A percentile compares a stretch with the other conserved stretches of the same genome.
Conservation (phyloP, 2,888 invertebrate species). For the Hypomecis punctinalis region DNA sequence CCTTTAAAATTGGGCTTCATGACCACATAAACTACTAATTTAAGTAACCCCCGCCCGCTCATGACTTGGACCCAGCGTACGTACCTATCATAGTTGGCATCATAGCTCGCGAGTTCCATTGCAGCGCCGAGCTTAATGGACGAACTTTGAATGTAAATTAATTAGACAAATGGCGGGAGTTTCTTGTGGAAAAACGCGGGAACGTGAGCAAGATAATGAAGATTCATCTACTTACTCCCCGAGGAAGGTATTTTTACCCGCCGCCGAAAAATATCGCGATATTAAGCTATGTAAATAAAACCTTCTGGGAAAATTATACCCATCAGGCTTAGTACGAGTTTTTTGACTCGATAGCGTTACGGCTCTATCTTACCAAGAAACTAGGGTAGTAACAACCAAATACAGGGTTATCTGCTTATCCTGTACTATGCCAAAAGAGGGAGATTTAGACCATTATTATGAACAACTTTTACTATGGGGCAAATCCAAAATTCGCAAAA, state of each 20-base stretch:
- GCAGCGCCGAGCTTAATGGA: slow-evolving; percentile 19
- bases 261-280: slow-evolving; percentile 8
- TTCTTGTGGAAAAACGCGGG: slow-evolving; percentile 21
- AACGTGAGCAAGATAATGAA: slow-evolving; percentile 22
- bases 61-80: too few species aligned
- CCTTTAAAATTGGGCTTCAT: too few species aligned
- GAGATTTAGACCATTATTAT: too few species aligned
- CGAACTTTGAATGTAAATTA: slow-evolving; percentile 36
- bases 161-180: slow-evolving; percentile 33
- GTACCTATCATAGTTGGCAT: slow-evolving; percentile 1
- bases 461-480: too few species aligned
- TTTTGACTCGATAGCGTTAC: too few species aligned
- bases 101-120: slow-evolving; percentile 2
- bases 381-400: too few species aligned
- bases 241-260: slow-evolving; percentile 4
- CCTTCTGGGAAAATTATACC: slow-evolving; percentile 2
- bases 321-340: too few species aligned
- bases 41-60: neutral
- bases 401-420: too few species aligned
- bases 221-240: slow-evolving; percentile 20
- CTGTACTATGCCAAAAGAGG: too few species aligned
- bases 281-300: slow-evolving; percentile 16
- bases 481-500: too few species aligned
- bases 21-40: neutral
- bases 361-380: too few species aligned